Conservation (phyloP, 1,140 invertebrate genomes). For the Doryteuthis pealeii region DNA sequence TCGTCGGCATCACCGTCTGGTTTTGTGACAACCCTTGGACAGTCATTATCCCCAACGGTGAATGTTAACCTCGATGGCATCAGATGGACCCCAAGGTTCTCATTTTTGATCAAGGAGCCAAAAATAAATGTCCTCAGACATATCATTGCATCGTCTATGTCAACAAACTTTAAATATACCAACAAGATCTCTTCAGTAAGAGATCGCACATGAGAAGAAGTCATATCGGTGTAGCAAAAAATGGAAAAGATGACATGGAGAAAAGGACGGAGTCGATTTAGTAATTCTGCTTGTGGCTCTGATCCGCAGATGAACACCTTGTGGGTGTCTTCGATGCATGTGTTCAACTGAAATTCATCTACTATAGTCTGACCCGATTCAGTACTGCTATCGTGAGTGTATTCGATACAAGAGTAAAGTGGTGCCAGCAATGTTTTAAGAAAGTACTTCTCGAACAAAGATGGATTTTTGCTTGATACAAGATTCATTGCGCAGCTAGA, state of each 20-base stretch:
- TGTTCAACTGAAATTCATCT: background rate
- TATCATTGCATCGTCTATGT: background rate
- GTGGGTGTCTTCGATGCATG: background rate
- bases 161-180: background rate
- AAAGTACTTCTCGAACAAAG: background rate
- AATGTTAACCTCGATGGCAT: background rate
- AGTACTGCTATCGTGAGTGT: background rate
- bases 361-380: background rate
- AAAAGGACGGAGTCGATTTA: background rate
- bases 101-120: background rate
- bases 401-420: background rate
- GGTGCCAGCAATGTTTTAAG: background rate
- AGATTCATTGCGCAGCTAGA: background rate
- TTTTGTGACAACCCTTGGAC: background rate
- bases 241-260: constrained; percentile 2
- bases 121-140: constrained; percentile 3
- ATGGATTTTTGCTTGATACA: background rate
- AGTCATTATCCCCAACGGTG: background rate
- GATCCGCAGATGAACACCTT: background rate
- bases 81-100: background rate
- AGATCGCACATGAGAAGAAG: background rate
- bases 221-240: background rate
- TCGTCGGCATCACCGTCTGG: background rate
- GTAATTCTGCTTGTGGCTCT: background rate
- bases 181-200: background rate